Conservation (phyloP, 2,888 invertebrate species). For the Ellobium chinense region DNA sequence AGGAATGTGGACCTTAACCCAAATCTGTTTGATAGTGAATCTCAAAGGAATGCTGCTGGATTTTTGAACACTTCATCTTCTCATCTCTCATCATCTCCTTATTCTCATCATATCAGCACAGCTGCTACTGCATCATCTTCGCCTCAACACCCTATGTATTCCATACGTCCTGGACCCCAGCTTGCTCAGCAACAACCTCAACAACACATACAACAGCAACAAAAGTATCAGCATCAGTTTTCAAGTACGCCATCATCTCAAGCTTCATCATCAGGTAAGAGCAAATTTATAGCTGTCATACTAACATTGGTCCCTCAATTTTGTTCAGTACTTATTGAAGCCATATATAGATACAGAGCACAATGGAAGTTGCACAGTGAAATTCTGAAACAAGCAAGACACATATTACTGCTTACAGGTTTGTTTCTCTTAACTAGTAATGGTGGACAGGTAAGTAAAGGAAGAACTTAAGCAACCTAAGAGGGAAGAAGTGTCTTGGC, state of each 20-base stretch:
- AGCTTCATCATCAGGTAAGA: slow-evolving; percentile 11
- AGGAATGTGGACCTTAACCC: slow-evolving; percentile 51
- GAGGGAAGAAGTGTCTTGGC: no score
- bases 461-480: no score
- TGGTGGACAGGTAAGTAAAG: no score
- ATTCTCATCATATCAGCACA: background rate
- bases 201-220: background rate
- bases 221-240: background rate
- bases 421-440: no score
- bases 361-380: no score
- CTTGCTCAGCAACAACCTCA: background rate
- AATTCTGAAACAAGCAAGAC: no score
- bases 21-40: slow-evolving; percentile 49
- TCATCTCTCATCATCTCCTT: background rate
- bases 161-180: background rate
- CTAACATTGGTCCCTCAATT: no score
- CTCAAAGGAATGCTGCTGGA: background rate
- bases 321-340: no score
- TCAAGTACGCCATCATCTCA: background rate
- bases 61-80: slow-evolving; percentile 1
- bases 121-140: background rate
- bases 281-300: no score
- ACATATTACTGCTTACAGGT: no score
- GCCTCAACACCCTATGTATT: background rate
- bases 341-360: no score